phyloP scores from a whole-genome alignment of 2,888 invertebrate species.

The Geotrupes spiniger region DNA sequence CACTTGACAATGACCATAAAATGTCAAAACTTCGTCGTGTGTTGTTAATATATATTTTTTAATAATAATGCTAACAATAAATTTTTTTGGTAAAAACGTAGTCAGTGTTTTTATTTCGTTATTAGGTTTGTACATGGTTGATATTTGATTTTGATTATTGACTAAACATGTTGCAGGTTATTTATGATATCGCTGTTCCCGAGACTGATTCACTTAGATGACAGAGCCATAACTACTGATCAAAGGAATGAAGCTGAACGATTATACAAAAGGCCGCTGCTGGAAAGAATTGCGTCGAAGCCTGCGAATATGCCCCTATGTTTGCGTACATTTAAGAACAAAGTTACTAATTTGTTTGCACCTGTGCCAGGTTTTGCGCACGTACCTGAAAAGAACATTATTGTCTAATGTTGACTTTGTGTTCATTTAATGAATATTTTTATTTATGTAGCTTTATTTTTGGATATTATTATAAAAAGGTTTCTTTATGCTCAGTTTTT shows the following conservation, averaged over 20 bases:
- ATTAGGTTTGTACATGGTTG: too few species aligned
- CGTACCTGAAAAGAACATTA: conserved; percentile 29
- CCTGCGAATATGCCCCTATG: conserved; percentile 37
- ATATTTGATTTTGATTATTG: background rate
- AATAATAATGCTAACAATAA: background rate
- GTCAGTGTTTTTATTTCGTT: too few species aligned
- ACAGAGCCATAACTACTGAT: conserved; percentile 63
- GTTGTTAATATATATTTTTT: too few species aligned
- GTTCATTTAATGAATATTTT: conserved; percentile 24
- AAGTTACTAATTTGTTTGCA: conserved; percentile 33
- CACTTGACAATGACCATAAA: too few species aligned
- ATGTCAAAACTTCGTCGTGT: background rate
- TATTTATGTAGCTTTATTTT: background rate
- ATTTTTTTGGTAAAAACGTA: too few species aligned
- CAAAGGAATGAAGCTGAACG: conserved; percentile 62
- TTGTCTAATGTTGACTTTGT: conserved; percentile 24
- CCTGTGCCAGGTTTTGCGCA: conserved; percentile 27
- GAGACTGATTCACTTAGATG: conserved; percentile 67
- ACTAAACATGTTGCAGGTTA: conserved; percentile 54
- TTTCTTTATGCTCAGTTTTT: too few species aligned
- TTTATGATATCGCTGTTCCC: conserved; percentile 73
- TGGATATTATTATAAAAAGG: too few species aligned
- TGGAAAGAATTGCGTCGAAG: conserved; percentile 52
- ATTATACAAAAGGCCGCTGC: conserved; percentile 60
- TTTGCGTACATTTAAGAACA: conserved; percentile 36